Conservation (phyloP, 2,888 invertebrate genomes). For the Ochlodes sylvanus region DNA sequence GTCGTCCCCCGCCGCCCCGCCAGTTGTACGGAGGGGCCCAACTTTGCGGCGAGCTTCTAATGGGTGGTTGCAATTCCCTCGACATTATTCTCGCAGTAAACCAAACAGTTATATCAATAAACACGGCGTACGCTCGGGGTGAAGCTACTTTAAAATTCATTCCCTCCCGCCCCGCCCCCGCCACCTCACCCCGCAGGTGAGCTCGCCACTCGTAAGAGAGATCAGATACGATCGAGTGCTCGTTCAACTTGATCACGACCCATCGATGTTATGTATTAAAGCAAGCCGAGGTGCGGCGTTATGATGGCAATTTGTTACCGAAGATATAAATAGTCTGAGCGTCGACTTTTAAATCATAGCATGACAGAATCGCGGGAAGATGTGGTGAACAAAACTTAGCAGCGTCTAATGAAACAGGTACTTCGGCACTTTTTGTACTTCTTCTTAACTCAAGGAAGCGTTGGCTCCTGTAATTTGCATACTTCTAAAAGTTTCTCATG, state of each 20-base stretch:
- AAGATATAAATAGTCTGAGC: no score
- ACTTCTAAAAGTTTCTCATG: constrained; percentile 17
- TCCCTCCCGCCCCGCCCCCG: background rate
- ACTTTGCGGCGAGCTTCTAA: background rate
- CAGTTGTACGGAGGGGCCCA: background rate
- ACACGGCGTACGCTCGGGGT: background rate
- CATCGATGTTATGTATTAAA: background rate
- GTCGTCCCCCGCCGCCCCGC: background rate
- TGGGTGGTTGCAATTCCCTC: background rate
- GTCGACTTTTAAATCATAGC: background rate
- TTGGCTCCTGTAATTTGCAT: constrained; percentile 36
- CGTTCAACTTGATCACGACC: background rate
- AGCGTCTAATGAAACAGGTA: constrained; percentile 7
- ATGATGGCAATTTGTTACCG: background rate
- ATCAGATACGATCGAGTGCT: background rate
- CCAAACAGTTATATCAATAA: constrained; percentile 16
- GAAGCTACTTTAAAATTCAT: constrained; percentile 20
- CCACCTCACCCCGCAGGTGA: background rate
- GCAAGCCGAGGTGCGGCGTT: background rate
- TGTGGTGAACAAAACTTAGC: background rate
- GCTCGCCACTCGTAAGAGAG: background rate
- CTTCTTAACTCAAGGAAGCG: constrained; percentile 22
- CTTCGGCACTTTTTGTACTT: constrained; percentile 21
- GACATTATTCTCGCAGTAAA: background rate
- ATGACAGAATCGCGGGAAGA: background rate